These are phyloP conservation scores for Amphiprion clarkii DNA, from an alignment of 2,797 vertebrate species.

Conservation along the genomic window DNA sequence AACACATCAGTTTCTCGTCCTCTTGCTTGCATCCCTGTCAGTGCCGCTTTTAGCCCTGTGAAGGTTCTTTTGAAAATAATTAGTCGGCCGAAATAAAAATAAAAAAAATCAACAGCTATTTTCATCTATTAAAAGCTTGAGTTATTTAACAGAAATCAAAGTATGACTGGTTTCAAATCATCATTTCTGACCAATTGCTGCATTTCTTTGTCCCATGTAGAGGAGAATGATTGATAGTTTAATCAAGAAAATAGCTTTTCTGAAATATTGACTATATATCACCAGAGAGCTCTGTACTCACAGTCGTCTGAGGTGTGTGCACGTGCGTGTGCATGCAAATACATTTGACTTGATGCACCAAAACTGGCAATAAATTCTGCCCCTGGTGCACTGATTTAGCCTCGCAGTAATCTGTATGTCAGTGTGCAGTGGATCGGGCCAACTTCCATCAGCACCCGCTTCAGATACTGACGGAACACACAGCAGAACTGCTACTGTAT, in stretches of 20 bases:
- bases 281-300: neutral
- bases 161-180: neutral
- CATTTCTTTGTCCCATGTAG: neutral
- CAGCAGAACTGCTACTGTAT: neutral
- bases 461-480: neutral
- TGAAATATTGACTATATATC: neutral
- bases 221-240: neutral
- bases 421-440: neutral
- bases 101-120: too few species aligned
- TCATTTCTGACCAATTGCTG: neutral
- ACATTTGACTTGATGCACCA: too few species aligned
- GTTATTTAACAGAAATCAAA: neutral
- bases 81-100: neutral
- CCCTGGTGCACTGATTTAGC: neutral
- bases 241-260: neutral
- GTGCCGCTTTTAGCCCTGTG: too few species aligned
- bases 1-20: neutral
- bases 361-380: neutral
- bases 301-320: neutral
- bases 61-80: neutral
- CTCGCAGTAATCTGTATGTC: constrained; percentile 1
- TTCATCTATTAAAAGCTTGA: too few species aligned
- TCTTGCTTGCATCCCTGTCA: neutral
- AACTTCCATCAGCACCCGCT: constrained; percentile 1
- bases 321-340: constrained; percentile 11